These are phyloP conservation scores for Chloromyia formosa DNA, from an alignment of 2,888 invertebrate genomes.

Conservation along the genomic window DNA sequence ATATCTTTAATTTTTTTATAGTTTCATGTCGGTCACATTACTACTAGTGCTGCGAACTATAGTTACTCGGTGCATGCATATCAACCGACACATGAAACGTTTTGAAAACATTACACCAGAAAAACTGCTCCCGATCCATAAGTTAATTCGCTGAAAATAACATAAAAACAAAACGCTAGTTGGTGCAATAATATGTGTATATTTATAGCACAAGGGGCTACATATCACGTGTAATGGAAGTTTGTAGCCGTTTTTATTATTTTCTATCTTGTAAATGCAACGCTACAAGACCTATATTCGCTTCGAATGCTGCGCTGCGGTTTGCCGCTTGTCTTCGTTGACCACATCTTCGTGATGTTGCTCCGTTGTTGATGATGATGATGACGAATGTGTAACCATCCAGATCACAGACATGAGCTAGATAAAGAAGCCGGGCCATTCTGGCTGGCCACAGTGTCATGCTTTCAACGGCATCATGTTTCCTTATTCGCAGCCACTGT, in stretches of 20 bases:
- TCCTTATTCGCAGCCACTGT: neutral
- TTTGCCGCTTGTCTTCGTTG: neutral
- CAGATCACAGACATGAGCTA: neutral
- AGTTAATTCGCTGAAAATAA: slow-evolving; percentile 10
- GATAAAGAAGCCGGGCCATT: neutral
- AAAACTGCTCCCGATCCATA: slow-evolving; percentile 8
- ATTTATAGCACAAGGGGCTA: too few species aligned
- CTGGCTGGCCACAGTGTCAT: neutral
- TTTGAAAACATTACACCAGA: slow-evolving; percentile 13
- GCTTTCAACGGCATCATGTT: neutral
- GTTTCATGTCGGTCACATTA: neutral
- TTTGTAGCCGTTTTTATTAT: neutral
- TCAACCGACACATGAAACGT: neutral
- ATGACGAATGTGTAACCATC: neutral
- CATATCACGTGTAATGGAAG: too few species aligned
- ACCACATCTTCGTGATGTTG: too few species aligned
- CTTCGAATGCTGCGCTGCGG: neutral
- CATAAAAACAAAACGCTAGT: neutral
- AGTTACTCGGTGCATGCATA: neutral
- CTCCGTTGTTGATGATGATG: too few species aligned
- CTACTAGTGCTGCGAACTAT: neutral
- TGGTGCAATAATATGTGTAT: neutral
- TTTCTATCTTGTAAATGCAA: neutral
- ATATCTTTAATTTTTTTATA: neutral
- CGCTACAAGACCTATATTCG: slow-evolving; percentile 10